These are phyloP conservation scores for Tetragonula carbonaria DNA, from an alignment of 2,888 invertebrate species.

Conservation along the genomic window DNA sequence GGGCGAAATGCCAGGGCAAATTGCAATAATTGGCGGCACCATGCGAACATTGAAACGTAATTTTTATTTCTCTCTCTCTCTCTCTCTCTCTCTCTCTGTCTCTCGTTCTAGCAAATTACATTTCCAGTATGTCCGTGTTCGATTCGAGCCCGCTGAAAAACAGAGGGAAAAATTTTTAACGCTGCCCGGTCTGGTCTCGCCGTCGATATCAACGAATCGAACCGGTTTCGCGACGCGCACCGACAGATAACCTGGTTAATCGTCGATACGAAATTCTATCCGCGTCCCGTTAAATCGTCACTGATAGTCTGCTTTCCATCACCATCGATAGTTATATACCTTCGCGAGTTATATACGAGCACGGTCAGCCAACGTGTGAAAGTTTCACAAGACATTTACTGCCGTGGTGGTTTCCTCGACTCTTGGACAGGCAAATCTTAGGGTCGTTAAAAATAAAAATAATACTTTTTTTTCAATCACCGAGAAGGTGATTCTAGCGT, in stretches of 20 bases:
- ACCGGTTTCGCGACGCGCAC: slow-evolving; percentile 7
- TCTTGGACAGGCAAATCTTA: no score
- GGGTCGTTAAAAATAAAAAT: no score
- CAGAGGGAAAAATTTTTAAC: slow-evolving; percentile 36
- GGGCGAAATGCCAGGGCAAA: slow-evolving; percentile 37
- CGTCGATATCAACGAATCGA: slow-evolving; percentile 28
- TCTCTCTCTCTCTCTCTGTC: slow-evolving; percentile 13
- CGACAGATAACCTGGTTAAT: slow-evolving; percentile 37
- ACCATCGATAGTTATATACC: not conserved
- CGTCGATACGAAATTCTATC: slow-evolving; percentile 54
- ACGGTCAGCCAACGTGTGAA: slow-evolving; percentile 18
- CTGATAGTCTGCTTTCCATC: slow-evolving; percentile 48
- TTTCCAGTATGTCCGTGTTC: slow-evolving; percentile 15
- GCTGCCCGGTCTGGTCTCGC: not conserved
- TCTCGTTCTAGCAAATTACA: slow-evolving; percentile 37
- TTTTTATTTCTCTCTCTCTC: slow-evolving; percentile 50
- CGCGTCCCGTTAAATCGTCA: slow-evolving; percentile 54
- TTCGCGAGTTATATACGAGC: not conserved
- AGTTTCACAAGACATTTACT: slow-evolving; percentile 35
- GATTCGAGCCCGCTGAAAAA: not conserved
- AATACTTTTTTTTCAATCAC: no score
- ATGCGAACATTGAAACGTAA: slow-evolving; percentile 55
- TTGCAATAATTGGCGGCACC: slow-evolving; percentile 55
- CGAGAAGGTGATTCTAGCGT: no score
- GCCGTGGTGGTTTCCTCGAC: no score